phyloP scores from a whole-genome alignment of 2,113 vertebrate genomes.

The Leptodactylus fuscus region DNA sequence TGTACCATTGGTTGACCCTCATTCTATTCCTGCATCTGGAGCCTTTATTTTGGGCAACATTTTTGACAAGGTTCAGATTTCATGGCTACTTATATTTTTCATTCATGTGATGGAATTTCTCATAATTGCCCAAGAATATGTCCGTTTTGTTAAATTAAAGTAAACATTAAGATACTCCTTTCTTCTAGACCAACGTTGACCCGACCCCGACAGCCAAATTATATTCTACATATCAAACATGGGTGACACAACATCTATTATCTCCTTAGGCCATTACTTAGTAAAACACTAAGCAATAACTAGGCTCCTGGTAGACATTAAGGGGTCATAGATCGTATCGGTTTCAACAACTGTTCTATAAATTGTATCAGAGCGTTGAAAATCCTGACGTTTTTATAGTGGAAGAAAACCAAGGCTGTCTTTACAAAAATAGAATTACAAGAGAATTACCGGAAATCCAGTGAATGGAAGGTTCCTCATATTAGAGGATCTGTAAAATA shows the following conservation, averaged over 20 bases:
- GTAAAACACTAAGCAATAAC: neutral
- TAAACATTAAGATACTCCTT: neutral
- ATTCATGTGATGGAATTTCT: neutral
- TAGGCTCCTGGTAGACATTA: neutral
- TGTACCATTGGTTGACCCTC: too few species aligned
- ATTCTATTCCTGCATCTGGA: too few species aligned
- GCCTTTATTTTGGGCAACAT: neutral
- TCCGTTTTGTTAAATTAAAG: neutral
- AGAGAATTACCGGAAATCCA: neutral
- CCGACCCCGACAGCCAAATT: neutral
- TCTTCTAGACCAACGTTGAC: neutral
- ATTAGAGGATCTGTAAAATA: neutral
- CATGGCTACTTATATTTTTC: neutral
- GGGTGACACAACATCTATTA: neutral
- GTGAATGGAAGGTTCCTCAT: neutral
- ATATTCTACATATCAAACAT: neutral
- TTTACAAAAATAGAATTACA: neutral
- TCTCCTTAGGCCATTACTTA: neutral
- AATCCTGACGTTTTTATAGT: slow-evolving; percentile 7
- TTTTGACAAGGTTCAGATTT: neutral
- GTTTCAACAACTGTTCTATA: neutral
- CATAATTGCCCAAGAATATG: neutral
- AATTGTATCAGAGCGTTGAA: neutral
- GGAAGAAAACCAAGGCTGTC: neutral
- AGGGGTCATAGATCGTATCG: neutral